These are phyloP conservation scores for Leptinotarsa texana DNA, from an alignment of 1,140 invertebrate genomes.

Conservation along the genomic window DNA sequence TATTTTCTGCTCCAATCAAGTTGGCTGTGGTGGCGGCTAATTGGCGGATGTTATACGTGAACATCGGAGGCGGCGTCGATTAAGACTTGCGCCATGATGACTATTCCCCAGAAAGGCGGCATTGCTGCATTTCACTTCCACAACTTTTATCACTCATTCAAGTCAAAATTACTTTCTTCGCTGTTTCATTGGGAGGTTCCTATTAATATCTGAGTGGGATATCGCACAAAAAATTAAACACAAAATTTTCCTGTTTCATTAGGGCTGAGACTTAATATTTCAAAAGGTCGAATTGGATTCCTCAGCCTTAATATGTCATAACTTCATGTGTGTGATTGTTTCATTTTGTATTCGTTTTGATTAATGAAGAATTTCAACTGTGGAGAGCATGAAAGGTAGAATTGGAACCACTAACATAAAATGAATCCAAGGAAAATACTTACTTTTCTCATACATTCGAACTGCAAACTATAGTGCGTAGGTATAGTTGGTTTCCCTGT, in stretches of 20 bases:
- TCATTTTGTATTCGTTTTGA: no score
- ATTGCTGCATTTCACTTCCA: slow-evolving; percentile 24
- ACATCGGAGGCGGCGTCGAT: slow-evolving; percentile 47
- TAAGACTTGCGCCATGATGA: slow-evolving; percentile 46
- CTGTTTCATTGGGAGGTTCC: slow-evolving; percentile 17
- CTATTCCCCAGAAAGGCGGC: slow-evolving; percentile 29
- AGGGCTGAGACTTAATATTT: background rate
- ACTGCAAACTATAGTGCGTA: no score
- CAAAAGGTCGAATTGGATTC: no score
- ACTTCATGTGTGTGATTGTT: no score
- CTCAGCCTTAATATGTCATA: no score
- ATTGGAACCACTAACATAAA: no score
- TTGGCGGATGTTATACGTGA: slow-evolving; percentile 48
- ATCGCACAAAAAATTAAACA: slow-evolving; percentile 19
- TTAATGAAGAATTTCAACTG: no score
- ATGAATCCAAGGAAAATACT: no score
- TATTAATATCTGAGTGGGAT: slow-evolving; percentile 20
- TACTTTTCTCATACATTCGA: no score
- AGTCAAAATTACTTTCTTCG: slow-evolving; percentile 15
- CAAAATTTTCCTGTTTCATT: slow-evolving; percentile 12
- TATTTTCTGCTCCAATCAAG: slow-evolving; percentile 43
- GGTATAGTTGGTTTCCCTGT: no score
- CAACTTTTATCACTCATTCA: slow-evolving; percentile 34
- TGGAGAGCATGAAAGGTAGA: no score
- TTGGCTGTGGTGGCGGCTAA: slow-evolving; percentile 43